Conservation (phyloP, 2,113 vertebrate species). For the Brevimyrus niger region DNA sequence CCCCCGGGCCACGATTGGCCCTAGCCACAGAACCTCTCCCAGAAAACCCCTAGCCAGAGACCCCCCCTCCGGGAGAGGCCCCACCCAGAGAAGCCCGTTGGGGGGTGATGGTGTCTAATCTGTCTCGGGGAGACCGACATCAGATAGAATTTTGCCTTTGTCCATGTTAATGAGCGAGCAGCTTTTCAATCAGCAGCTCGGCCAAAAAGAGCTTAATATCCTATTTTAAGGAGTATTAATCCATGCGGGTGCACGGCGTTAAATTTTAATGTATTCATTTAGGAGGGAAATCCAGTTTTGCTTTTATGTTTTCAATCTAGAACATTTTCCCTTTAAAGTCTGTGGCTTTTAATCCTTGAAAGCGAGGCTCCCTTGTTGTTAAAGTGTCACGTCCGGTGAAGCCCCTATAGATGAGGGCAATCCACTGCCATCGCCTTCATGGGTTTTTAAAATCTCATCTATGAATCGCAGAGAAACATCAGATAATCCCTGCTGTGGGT, state of each 20-base stretch:
- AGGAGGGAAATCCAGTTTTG: slow-evolving; percentile 1
- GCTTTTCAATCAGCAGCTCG: background rate
- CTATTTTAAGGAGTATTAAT: slow-evolving; percentile 13
- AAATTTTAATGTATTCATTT: slow-evolving; percentile 16
- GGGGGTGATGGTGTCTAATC: background rate
- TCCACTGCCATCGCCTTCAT: background rate
- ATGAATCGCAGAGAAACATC: background rate
- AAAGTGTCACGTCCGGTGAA: background rate
- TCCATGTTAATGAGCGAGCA: slow-evolving; percentile 6
- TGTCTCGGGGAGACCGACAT: background rate
- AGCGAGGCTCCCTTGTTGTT: background rate
- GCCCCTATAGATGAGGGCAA: background rate
- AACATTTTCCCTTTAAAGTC: background rate
- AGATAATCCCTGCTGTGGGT: background rate
- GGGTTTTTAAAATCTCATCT: background rate
- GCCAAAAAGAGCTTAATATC: slow-evolving; percentile 16
- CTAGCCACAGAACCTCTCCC: too few species aligned
- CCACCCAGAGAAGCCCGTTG: too few species aligned
- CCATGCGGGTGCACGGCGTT: background rate
- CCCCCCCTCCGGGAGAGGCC: too few species aligned
- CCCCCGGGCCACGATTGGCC: too few species aligned
- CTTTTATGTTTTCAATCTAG: background rate
- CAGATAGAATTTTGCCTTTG: slow-evolving; percentile 12
- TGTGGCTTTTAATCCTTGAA: background rate
- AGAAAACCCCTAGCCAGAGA: too few species aligned